Evolutionary conservation across 2,113 vertebrate genomes (phyloP), one percentile per base, ranked within the genome.

Genomic region (Leuciscus idus): DNA sequence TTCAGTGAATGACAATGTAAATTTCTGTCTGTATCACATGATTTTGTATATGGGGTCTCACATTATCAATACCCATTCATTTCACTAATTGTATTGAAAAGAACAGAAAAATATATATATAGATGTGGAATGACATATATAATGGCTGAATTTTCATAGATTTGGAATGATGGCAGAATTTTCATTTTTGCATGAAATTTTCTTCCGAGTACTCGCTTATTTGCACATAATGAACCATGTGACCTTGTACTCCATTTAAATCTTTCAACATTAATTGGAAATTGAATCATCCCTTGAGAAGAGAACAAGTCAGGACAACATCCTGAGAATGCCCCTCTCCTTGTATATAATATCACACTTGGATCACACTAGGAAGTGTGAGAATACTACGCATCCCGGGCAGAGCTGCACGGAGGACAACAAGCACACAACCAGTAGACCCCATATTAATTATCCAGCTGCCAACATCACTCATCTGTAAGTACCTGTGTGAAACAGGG

Each of bases 401-500:
- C 8, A 68, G 28, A 50, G 26, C 61, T 19, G 43, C n/a, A 46
- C 10, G 23, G 30, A 61, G 4, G 57, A 28, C 23, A 19, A 21
- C 61, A 19, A 64, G 36, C 33, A 13, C 21, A 79, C 50, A 36
- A 43, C 46, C 59, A 64, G 13, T 26, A 17, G 61, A 66, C 62
- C 46, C 21, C 26, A 15, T 23, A 50, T 83, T 55, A 70, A 70
- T 70, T 52, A 83, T 23, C 64, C 81, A 70, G 26, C 64, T 83
- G 64, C 43, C 46, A 70, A 55, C 64, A 83, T 83, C 11, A 70
- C 28, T 83, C 81, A 70, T 23, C 81, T 30, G 6, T n/a, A 70
- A 52, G 46, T 55, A 83, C 81, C 62, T 70, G 64, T 70, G 46
- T 52, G 46, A 83, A 81, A 81, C 36, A 64, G 15, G 43, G 39